Percentiles rank a stretch among this genome's conserved stretches.
phyloP scores from a whole-genome alignment of 1,140 invertebrate genomes.

The Pachyrhynchus sulphureomaculatus region DNA sequence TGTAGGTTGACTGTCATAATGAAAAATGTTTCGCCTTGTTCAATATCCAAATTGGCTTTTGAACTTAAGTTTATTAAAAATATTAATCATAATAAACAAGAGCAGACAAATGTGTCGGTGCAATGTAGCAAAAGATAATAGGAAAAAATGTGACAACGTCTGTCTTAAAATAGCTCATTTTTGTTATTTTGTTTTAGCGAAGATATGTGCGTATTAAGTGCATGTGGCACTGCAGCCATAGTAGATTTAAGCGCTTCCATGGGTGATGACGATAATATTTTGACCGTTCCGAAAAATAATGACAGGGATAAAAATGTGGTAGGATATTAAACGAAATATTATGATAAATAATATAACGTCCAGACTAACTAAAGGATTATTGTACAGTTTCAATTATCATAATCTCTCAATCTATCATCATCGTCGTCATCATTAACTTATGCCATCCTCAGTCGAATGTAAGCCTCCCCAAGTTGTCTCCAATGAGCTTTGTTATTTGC shows the following conservation, averaged over 20 bases:
- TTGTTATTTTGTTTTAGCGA: constrained; percentile 63
- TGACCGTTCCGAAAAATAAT: constrained; percentile 36
- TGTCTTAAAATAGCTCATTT: constrained; percentile 2
- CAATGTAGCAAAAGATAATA: neutral
- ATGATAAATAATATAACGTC: too few species aligned
- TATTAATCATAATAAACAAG: constrained; percentile 15
- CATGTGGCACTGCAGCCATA: constrained; percentile 89
- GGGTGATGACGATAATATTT: constrained; percentile 45
- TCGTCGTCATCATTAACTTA: too few species aligned
- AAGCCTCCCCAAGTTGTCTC: too few species aligned
- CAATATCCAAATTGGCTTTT: constrained; percentile 20
- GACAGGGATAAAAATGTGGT: constrained; percentile 26
- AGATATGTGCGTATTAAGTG: constrained; percentile 92
- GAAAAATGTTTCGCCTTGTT: too few species aligned
- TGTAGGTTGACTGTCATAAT: too few species aligned
- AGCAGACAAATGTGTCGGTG: neutral
- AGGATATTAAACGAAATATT: too few species aligned
- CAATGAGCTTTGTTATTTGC: too few species aligned
- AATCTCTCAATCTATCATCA: too few species aligned
- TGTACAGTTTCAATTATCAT: too few species aligned
- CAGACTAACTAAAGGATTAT: too few species aligned
- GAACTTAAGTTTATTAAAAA: constrained; percentile 30
- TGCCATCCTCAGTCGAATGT: too few species aligned
- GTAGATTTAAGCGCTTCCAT: constrained; percentile 62
- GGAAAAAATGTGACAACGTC: neutral